These are phyloP conservation scores for Tachycineta bicolor DNA, from an alignment of 2,113 vertebrate genomes.

Conservation along the genomic window DNA sequence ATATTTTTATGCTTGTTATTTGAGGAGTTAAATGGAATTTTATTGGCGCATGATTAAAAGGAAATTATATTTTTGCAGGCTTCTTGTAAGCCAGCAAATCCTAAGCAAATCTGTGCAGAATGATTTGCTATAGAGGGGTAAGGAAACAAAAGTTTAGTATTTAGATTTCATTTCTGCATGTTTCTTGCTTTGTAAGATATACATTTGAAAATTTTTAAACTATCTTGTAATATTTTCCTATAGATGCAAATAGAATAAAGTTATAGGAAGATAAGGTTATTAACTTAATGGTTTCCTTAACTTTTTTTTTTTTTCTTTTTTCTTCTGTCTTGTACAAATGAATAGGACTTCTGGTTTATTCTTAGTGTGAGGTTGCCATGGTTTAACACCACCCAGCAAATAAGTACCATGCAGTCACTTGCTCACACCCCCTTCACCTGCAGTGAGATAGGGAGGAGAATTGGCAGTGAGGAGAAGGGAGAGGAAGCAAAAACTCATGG, in stretches of 20 bases:
- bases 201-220: not conserved
- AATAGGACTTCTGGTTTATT: not conserved
- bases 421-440: not conserved
- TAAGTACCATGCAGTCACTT: not conserved
- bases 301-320: not conserved
- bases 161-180: not conserved
- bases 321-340: not conserved
- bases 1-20: not conserved
- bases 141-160: not conserved
- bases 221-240: not conserved
- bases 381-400: not conserved
- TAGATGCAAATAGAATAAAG: not conserved
- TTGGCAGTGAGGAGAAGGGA: rapidly evolving
- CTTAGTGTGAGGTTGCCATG: not conserved
- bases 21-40: not conserved
- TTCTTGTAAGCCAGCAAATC: constrained; percentile 9
- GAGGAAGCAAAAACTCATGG: not conserved
- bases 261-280: not conserved
- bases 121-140: not conserved
- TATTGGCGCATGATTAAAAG: not conserved
- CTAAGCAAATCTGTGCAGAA: not conserved
- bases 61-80: not conserved
- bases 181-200: not conserved
- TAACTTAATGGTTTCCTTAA: not conserved
- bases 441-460: not conserved